Evolutionary conservation across 2,888 invertebrate genomes (phyloP), one percentile per base, ranked within the genome.

Genomic region (Mechanitis mazaeus): DNA sequence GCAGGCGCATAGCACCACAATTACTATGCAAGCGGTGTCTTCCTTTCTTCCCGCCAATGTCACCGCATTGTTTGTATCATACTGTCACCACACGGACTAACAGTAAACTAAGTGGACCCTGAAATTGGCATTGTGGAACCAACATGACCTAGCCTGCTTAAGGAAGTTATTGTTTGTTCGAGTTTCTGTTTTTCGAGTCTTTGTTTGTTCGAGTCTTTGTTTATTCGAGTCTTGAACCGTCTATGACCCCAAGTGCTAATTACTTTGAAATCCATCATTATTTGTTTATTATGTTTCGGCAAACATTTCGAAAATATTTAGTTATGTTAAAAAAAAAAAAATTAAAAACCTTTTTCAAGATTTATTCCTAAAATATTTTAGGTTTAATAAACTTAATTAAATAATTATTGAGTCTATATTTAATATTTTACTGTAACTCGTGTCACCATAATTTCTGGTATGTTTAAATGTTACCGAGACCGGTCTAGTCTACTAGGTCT

Each of bases 31-130:
- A 56, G 71, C 61, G 65, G 76, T 81, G 89, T 87, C 85, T 84
- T 87, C 88, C 88, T 87, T 88, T 87, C 86, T 87, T 87, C 80
- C 86, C 83, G 82, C 83, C 87, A 86, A 85, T 88, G 87, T 80
- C 85, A 81, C 78, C 74, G 83, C 82, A 87, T 88, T 87, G 87
- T 89, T 83, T 74, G 78, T 75, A 76, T 78, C 77, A 71, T 77
- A 75, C 69, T 74, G 71, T 66, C 59, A 69, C 68, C 71, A 70
- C 72, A 71, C 69, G 78, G 76, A 70, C 80, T 90, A 89, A 90
- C 89, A 85, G 90, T 90, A 85, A 78, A 77, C 73, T 77, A 85
- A 85, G 77, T 88, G 77, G 83, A 83, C 87, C 90, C 86, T 89
- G 89, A 90, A 89, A 90, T 90, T 85, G 85, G 79, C 86, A 85